These are phyloP conservation scores for Agrotis ipsilon DNA, from an alignment of 2,888 invertebrate genomes.

Conservation along the genomic window DNA sequence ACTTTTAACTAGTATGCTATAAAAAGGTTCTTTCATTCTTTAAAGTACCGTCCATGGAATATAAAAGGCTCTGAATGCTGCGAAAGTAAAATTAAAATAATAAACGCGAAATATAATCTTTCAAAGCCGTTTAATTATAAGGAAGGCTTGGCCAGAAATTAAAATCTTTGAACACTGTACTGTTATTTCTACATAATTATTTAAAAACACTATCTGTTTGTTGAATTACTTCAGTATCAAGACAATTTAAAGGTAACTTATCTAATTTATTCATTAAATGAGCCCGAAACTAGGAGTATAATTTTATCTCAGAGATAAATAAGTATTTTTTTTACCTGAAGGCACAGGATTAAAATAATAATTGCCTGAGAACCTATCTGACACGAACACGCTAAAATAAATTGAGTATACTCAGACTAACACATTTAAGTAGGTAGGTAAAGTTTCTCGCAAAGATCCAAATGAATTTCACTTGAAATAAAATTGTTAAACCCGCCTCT, in stretches of 20 bases:
- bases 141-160: background rate
- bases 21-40: slow-evolving; percentile 37
- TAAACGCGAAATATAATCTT: slow-evolving; percentile 42
- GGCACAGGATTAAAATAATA: slow-evolving; percentile 12
- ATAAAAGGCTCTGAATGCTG: slow-evolving; percentile 33
- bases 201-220: background rate
- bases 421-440: slow-evolving; percentile 10
- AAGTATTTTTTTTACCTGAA: background rate
- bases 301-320: slow-evolving; percentile 22
- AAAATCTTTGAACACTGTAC: slow-evolving; percentile 6
- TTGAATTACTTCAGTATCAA: background rate
- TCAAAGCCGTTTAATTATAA: slow-evolving; percentile 14
- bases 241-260: background rate
- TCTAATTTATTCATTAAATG: slow-evolving; percentile 18
- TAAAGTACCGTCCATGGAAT: slow-evolving; percentile 26
- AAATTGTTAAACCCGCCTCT: slow-evolving; percentile 60
- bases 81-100: slow-evolving; percentile 41
- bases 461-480: slow-evolving; percentile 53
- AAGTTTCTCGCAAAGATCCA: slow-evolving; percentile 24
- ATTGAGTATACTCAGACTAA: slow-evolving; percentile 32
- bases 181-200: background rate
- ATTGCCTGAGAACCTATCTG: slow-evolving; percentile 11
- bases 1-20: slow-evolving; percentile 23
- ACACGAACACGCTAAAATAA: slow-evolving; percentile 19
- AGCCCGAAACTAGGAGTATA: background rate